Evolutionary conservation across 2,888 invertebrate species (phyloP).

Genomic region (Drosophila hawaiiensis): DNA sequence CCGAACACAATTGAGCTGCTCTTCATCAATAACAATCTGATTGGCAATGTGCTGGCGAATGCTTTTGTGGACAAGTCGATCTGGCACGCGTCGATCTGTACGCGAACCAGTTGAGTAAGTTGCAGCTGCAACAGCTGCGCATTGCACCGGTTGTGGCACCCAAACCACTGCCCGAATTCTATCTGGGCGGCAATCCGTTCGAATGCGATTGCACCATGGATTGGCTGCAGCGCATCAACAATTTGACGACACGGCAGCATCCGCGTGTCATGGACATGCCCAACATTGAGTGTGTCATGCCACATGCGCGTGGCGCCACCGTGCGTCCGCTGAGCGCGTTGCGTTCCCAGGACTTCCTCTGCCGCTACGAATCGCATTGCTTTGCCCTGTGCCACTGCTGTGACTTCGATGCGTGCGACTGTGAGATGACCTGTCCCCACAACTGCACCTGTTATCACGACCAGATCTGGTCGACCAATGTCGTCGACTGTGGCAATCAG

Average conservation of each 20-base stretch:
- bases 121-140: conserved; percentile 93
- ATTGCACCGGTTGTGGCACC: conserved; percentile 89
- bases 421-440: conserved; percentile 97
- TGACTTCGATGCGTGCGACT: conserved; percentile 98
- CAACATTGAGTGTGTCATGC: conserved; percentile 95
- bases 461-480: conserved; percentile 96
- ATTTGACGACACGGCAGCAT: conserved; percentile 93
- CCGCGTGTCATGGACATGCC: conserved; percentile 96
- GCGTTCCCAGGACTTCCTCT: conserved; percentile 95
- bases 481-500: conserved; percentile 95
- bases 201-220: conserved; percentile 98
- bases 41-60: conserved; percentile 92
- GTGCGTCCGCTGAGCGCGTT: conserved; percentile 92
- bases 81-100: conserved; percentile 95
- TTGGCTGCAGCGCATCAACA: conserved; percentile 96
- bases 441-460: conserved; percentile 98
- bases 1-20: conserved; percentile 95
- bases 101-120: conserved; percentile 93
- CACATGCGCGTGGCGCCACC: conserved; percentile 92
- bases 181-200: conserved; percentile 96
- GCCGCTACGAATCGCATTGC: conserved; percentile 96
- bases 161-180: conserved; percentile 93
- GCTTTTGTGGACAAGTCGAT: conserved; percentile 93
- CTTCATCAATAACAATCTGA: conserved; percentile 95
- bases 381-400: conserved; percentile 98